Evolutionary conservation across 2,113 vertebrate genomes (phyloP), one percentile per base, ranked within the genome.

Genomic region (Ictalurus furcatus): DNA sequence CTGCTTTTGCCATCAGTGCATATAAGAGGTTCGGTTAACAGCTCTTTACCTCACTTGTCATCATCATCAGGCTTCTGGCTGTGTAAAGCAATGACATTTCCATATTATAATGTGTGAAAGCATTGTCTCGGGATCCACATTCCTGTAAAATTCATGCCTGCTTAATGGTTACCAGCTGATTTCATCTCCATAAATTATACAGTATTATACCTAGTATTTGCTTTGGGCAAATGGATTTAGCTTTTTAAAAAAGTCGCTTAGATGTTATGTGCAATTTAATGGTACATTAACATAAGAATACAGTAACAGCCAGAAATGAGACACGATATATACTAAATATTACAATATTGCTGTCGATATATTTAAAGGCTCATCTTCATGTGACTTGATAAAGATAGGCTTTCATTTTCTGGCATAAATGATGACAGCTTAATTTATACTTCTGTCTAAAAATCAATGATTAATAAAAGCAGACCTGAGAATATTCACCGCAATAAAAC

Each of bases 171-270:
- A 81, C 78, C 78, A 54, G 52, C n/a, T 81, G 78, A 80, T 80
- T 80, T 56, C 14, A 80, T 80, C n/a, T 80, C 28, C 52, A 80
- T 80, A n/a, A 80, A 80, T 80, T 56, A 80, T 80, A 80, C 48
- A 56, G 25, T 19, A 54, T 80, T 56, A 56, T 56, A 28, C 13
- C 9, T 25, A 54, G n/a, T 56, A 48, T 48, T 48, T 54, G 16
- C 78, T 30, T 56, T 56, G 28, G n/a, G 52, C 52, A 80, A 52
- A 76, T 44, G 37, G 37, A 44, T 76, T 76, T 76, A 8, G 19
- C 1, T 25, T 76, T 76, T 11, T 21, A 8, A 34, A 71, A 71
- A 61, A 61, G n/a, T 6, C 1, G 3, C 19, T 76, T 76, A 76
- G 44, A 79, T 28, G 12, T 52, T 79, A n/a, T 79, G 44, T n/a